A percentile compares a stretch with the other conserved stretches of the same genome.
Conservation (phyloP, 2,888 invertebrate species). For the Halictus ligatus region DNA sequence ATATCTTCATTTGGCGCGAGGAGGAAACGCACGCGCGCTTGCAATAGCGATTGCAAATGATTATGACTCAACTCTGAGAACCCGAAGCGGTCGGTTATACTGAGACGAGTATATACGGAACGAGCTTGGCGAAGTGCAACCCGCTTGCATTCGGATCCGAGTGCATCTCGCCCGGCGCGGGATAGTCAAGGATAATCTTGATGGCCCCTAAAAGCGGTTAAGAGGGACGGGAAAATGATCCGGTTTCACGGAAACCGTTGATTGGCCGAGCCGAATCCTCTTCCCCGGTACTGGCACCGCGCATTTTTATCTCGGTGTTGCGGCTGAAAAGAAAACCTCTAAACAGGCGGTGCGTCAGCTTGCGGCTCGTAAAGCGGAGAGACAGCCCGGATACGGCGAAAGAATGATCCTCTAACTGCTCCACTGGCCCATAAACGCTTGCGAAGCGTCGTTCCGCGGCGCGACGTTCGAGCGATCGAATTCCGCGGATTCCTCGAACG, state of each 20-base stretch:
- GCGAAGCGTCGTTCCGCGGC: neutral
- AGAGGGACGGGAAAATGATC: neutral
- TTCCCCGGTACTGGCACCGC: neutral
- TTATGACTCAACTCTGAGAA: neutral
- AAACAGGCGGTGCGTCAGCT: slow-evolving; percentile 23
- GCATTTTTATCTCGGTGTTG: slow-evolving; percentile 18
- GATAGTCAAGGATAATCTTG: neutral
- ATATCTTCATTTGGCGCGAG: neutral
- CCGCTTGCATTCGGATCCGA: neutral
- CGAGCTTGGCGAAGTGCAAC: neutral
- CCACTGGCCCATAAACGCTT: slow-evolving; percentile 59
- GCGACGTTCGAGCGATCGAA: slow-evolving; percentile 38
- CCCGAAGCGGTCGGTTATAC: neutral
- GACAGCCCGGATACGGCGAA: neutral
- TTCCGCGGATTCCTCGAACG: slow-evolving; percentile 60
- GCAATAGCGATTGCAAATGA: neutral
- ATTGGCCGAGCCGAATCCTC: neutral
- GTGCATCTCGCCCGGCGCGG: neutral
- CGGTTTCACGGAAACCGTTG: neutral
- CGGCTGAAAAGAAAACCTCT: slow-evolving; percentile 35
- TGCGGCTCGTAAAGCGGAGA: slow-evolving; percentile 9
- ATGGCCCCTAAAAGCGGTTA: neutral
- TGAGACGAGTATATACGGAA: neutral
- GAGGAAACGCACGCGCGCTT: neutral
- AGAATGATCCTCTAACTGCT: slow-evolving; percentile 40